These are phyloP conservation scores for Podotricha telesiphe DNA, from an alignment of 2,888 invertebrate species.

Conservation along the genomic window DNA sequence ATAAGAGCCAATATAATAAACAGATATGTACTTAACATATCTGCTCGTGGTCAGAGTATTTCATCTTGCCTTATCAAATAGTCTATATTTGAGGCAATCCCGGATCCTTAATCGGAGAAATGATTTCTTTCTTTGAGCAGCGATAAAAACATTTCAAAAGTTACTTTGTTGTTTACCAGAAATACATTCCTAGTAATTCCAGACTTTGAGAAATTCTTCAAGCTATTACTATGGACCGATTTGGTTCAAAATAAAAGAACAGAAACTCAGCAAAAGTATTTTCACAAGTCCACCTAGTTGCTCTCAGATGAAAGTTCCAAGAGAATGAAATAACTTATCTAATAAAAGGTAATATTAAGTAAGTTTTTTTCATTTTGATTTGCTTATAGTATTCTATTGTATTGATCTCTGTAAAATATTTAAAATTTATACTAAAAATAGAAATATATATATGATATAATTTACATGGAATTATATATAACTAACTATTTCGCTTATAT, in stretches of 20 bases:
- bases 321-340: constrained; percentile 24
- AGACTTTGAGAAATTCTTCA: constrained; percentile 3
- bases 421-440: neutral
- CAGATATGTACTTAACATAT: too few relatives aligned
- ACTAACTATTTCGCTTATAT: too few relatives aligned
- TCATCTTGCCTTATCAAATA: too few relatives aligned
- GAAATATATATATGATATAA: too few relatives aligned
- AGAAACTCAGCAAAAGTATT: constrained; percentile 25
- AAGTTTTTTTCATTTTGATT: neutral
- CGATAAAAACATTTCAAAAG: neutral
- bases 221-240: neutral
- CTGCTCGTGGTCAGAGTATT: too few relatives aligned
- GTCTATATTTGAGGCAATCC: too few relatives aligned
- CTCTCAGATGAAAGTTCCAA: constrained; percentile 20
- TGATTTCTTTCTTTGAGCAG: too few relatives aligned
- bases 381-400: neutral
- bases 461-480: too few relatives aligned
- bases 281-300: constrained; percentile 17
- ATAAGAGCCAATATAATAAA: too few relatives aligned
- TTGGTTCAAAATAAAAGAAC: constrained; percentile 11
- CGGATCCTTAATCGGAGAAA: too few relatives aligned
- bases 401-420: neutral
- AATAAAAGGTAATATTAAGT: constrained; percentile 21
- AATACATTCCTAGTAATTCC: neutral
- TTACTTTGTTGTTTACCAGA: neutral